Base-by-base conservation (phyloP, 2,888 invertebrate genomes). In the Frankliniella intonsa region DNA sequence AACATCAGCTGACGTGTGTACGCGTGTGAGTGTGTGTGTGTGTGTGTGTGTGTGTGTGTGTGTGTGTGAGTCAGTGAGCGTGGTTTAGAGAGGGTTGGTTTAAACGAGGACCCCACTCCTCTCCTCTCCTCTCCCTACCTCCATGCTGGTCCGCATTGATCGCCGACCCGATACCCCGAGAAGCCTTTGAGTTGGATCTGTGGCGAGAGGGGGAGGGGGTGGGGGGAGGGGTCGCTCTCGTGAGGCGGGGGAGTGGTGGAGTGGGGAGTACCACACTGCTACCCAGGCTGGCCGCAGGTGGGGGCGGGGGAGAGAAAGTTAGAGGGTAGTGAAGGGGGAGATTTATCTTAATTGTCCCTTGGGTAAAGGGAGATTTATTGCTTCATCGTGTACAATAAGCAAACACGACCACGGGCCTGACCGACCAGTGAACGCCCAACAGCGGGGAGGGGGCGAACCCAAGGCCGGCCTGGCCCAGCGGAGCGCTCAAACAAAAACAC, bases 351-450 rank as follows among this genome's bases (percentile, higher is more conserved):
- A 76, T 76, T 76, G 69, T 76, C 69, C 69, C 69, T 22, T 12
- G 25, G 69, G 69, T 25, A 76, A 76, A 76, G 69, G 69, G 25
- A 76, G 69, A 76, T 76, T 76, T 76, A 76, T 76, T 76, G 69
- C 69, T 76, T 76, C 69, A 76, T 76, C 69, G 69, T 76, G 69
- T 76, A 76, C 69, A 76, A 76, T 76, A 76, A 69, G 69, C 69
- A 69, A 69, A 76, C 69, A 76, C 22, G 11, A 22, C 69, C 69
- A 12, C 69, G 25, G 14, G 62, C 62, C 62, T 62, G 62, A 38
- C 38, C 38, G 38, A 38, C 38, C 38, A 38, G 5, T 38, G 38
- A 38, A 38, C 38, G 5, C 2, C 38, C 38, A 38, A 5, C 38
- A 38, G 3, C 38, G 38, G 2, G 2, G 38, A 2, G 38, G 3